phyloP scores from a whole-genome alignment of 1,140 invertebrate species.

The Meloidogyne exigua region DNA sequence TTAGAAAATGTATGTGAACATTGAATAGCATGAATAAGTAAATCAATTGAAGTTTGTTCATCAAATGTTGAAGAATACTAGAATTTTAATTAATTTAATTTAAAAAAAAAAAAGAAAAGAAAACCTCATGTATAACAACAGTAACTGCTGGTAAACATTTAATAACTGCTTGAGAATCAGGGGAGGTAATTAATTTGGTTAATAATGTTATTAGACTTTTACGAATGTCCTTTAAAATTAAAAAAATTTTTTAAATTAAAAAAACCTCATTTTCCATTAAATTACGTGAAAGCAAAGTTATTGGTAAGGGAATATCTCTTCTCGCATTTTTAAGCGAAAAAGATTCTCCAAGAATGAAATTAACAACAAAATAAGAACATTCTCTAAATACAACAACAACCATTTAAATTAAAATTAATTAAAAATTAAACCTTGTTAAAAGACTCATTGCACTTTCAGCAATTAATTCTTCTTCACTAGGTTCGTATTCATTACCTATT shows the following conservation, averaged over 20 bases:
- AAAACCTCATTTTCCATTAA: conserved; percentile 38
- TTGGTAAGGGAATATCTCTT: conserved; percentile 37
- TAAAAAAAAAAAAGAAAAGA: conserved; percentile 4
- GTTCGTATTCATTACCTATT: conserved; percentile 41
- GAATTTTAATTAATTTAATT: too few species aligned
- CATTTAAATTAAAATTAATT: neutral
- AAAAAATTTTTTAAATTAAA: conserved; percentile 20
- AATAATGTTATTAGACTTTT: conserved; percentile 34
- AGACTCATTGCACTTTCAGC: conserved; percentile 53
- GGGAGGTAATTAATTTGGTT: conserved; percentile 44
- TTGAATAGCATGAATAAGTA: conserved; percentile 37
- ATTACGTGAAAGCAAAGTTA: conserved; percentile 33
- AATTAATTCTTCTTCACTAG: conserved; percentile 54
- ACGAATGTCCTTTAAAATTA: conserved; percentile 41
- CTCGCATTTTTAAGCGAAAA: conserved; percentile 35
- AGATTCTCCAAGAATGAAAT: conserved; percentile 41
- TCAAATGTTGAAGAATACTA: conserved; percentile 40
- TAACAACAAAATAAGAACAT: conserved; percentile 31
- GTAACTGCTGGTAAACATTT: conserved; percentile 46
- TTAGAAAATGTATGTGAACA: conserved; percentile 49
- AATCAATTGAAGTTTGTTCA: conserved; percentile 40
- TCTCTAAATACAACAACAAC: conserved; percentile 30
- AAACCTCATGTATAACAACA: conserved; percentile 20
- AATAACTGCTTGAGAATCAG: conserved; percentile 44
- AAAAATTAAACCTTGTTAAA: conserved; percentile 17